Conservation (phyloP, 2,797 vertebrate genomes). For the Manis javanica region DNA sequence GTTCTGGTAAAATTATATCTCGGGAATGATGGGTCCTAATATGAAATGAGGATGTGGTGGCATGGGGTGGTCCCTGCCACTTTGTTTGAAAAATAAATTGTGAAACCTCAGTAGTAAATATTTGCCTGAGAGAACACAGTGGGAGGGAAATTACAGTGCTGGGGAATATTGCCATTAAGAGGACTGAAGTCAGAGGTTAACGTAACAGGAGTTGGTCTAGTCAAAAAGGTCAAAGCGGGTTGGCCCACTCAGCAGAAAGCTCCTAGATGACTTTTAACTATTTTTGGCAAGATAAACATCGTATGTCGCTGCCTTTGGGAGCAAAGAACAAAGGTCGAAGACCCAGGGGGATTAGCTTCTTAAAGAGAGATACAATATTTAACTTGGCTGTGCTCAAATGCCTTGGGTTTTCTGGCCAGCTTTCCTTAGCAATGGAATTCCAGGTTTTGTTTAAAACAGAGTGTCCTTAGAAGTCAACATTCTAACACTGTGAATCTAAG, state of each 20-base stretch:
- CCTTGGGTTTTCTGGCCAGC: conserved; percentile 13
- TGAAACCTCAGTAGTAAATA: conserved; percentile 87
- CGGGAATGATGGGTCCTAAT: conserved; percentile 84
- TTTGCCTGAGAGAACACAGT: conserved; percentile 84
- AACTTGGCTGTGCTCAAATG: conserved; percentile 74
- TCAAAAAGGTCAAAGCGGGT: conserved; percentile 84
- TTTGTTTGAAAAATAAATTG: conserved; percentile 89
- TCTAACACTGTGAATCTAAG: background rate
- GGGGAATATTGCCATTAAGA: conserved; percentile 84
- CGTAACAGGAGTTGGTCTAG: conserved; percentile 88
- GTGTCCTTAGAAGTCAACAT: conserved; percentile 53
- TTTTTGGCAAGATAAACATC: conserved; percentile 87
- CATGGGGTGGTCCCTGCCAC: conserved; percentile 87
- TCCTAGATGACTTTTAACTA: conserved; percentile 85
- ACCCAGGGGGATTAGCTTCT: conserved; percentile 73
- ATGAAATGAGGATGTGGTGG: conserved; percentile 80
- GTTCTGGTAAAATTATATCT: conserved; percentile 89
- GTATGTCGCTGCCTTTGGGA: conserved; percentile 79
- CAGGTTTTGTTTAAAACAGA: conserved; percentile 71
- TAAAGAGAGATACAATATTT: conserved; percentile 77
- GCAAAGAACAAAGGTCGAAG: conserved; percentile 81
- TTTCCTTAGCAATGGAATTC: conserved; percentile 45
- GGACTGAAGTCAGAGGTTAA: conserved; percentile 88
- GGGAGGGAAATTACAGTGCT: conserved; percentile 85
- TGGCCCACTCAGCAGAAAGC: conserved; percentile 81